Evolutionary conservation across 2,113 vertebrate genomes (phyloP), one percentile per base, ranked within the genome.

Genomic region (Chinchilla lanigera): DNA sequence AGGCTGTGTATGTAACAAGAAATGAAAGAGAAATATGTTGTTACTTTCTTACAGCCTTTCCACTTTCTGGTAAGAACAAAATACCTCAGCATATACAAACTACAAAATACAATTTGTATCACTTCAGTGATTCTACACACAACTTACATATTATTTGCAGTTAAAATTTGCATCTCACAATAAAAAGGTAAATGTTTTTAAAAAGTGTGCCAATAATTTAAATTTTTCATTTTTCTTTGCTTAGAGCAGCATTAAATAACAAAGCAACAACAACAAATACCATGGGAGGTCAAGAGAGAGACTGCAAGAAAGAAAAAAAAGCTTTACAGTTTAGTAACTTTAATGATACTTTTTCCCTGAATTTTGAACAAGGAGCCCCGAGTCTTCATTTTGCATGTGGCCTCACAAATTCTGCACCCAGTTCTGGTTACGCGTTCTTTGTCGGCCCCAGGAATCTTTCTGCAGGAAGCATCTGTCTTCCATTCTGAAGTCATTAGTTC

Each of bases 401-500:
- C 50, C 63, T 97, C 81, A 90, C 14, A 65, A 63, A 67, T 89
- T 77, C 73, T 93, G 35, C 67, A 80, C 50, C 58, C 38, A 65
- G 90, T 82, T 19, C 84, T 90, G 60, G 35, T 73, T 47, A 7
- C 14, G 30, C 20, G 47, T 28, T 67, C 97, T 90, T 90, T 96
- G 89, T 71, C 81, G 86, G 61, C 71, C 80, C 89, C 12, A 0
- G 44, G 93, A 98, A 80, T 86, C 63, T 44, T 93, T 65, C 93
- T 75, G 54, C 85, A 95, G 77, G 85, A 81, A 94, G 90, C 80
- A 92, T 96, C 81, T 95, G 93, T 95, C 95, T 97, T 93, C 82
- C 94, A 96, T 95, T 90, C 90, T 95, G 78, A 97, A 97, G 96
- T 97, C 95, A 89, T 98, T 96, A 95, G 67, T 96, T 95, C 65